Evolutionary conservation across 2,888 invertebrate genomes (phyloP).

Genomic region (Agrochola macilenta): DNA sequence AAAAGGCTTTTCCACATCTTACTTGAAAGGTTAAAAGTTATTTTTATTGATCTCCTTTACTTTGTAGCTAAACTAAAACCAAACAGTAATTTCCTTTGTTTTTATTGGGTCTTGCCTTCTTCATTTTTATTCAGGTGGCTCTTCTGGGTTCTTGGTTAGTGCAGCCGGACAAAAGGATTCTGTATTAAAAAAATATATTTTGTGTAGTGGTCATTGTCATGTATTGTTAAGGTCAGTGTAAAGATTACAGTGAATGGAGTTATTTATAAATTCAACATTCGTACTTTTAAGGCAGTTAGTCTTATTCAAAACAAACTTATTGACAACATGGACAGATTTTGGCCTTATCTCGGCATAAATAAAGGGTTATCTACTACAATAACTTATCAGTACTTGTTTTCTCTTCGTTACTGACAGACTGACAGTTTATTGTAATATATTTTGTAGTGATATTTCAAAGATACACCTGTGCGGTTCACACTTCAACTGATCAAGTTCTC

Average conservation of each 20-base stretch:
- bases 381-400: conserved; percentile 78
- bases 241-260: conserved; percentile 42
- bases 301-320: conserved; percentile 68
- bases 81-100: conserved; percentile 26
- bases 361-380: conserved; percentile 78
- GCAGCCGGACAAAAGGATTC: conserved; percentile 13
- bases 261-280: conserved; percentile 51
- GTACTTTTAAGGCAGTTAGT: conserved; percentile 42
- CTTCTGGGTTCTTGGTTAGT: conserved; percentile 18
- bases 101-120: conserved; percentile 19
- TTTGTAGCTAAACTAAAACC: conserved; percentile 9
- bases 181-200: conserved; percentile 20
- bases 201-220: conserved; percentile 31
- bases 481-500: conserved; percentile 19
- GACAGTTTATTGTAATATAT: conserved; percentile 56
- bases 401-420: conserved; percentile 69
- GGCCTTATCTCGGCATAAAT: conserved; percentile 73
- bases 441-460: conserved; percentile 58
- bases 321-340: conserved; percentile 75
- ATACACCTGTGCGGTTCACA: conserved; percentile 48
- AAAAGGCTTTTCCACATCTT: conserved; percentile 2
- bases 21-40: background rate
- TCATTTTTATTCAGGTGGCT: conserved; percentile 24
- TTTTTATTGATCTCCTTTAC: conserved; percentile 15
- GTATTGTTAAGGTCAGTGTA: conserved; percentile 37